Evolutionary conservation across 2,888 invertebrate genomes (phyloP).

Genomic region (Adineta ricciae): DNA sequence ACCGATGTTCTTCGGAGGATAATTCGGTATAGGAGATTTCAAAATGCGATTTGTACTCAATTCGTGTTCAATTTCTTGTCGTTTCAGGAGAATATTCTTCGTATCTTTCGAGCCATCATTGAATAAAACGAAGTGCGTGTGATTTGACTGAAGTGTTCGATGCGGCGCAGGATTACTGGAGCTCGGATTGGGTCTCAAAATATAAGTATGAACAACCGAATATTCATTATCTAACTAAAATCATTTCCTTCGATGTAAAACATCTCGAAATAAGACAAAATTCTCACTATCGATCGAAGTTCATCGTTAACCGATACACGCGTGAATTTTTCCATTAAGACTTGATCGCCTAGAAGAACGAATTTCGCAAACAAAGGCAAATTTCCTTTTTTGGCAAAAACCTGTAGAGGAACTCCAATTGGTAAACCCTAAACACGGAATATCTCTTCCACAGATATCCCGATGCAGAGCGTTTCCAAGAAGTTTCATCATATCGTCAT

Average conservation of each 20-base stretch:
- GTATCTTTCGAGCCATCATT: slow-evolving; percentile 43
- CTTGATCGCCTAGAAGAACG: too few relatives aligned
- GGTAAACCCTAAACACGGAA: not conserved
- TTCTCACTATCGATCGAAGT: too few relatives aligned
- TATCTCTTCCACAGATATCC: not conserved
- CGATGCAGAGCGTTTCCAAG: not conserved
- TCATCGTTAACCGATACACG: too few relatives aligned
- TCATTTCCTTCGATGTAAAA: too few relatives aligned
- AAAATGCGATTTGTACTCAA: not conserved
- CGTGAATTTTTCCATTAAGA: too few relatives aligned
- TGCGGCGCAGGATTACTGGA: not conserved
- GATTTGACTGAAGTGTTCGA: slow-evolving; percentile 46
- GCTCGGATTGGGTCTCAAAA: not conserved
- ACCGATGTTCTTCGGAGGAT: not conserved
- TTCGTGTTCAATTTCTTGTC: slow-evolving; percentile 35
- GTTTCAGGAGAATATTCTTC: slow-evolving; percentile 39
- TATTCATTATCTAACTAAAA: not conserved
- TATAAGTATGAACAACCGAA: not conserved
- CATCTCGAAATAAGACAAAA: too few relatives aligned
- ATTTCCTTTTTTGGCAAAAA: too few relatives aligned
- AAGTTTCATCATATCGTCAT: not conserved
- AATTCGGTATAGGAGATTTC: not conserved
- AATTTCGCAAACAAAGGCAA: not conserved
- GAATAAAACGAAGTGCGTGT: slow-evolving; percentile 50
- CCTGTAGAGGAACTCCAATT: not conserved